Base-by-base conservation (phyloP, 2,797 vertebrate species). In the Epinephelus coioides region DNA sequence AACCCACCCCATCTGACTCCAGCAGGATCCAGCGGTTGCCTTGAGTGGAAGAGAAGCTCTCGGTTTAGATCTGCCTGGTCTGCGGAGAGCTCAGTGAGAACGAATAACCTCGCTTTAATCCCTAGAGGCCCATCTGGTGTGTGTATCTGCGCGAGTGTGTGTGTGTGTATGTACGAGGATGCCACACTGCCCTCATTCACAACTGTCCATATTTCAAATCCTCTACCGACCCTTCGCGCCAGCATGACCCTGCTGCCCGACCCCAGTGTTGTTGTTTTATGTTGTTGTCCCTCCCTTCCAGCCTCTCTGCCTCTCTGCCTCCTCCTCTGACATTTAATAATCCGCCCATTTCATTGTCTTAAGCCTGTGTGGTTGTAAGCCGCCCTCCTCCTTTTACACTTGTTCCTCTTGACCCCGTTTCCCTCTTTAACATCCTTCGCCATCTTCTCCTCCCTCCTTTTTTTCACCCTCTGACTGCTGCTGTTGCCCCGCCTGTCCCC, bases 191-290 rank as follows among this genome's bases (percentile, higher is more conserved):
- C 87, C 92, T 92, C 81, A 78, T 92, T 91, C 86, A 87, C 84
- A 85, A 87, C 79, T 83, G 89, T 87, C 88, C 82, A 86, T 92
- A 90, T 91, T 90, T 90, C 76, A 88, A 90, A 92, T 90, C 90
- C 87, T 75, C 79, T 65, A 65, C 59, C 18, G 49, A 64, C 85
- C 64, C 51, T 86, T 43, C 4, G 6, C 10, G 17, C 78, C 78
- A 69, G 78, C 74, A 53, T 54, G 69, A 62, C 76, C 68, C 47
- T 9, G 2, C 76, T 46, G 76, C 64, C 62, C 69, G 51, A 43
- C 76, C 75, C 55, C 43, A 2, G 66, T 81, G 61, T 79, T 83
- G 86, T 73, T 84, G 56, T 86, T 80, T 79, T 66, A 64, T 80
- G 56, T 73, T 70, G 67, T 44, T 23, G 47, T 49, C 69, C 66